Percentiles rank a stretch among this genome's conserved stretches.
Conservation (phyloP, 2,113 vertebrate species). For the Cyanistes caeruleus region DNA sequence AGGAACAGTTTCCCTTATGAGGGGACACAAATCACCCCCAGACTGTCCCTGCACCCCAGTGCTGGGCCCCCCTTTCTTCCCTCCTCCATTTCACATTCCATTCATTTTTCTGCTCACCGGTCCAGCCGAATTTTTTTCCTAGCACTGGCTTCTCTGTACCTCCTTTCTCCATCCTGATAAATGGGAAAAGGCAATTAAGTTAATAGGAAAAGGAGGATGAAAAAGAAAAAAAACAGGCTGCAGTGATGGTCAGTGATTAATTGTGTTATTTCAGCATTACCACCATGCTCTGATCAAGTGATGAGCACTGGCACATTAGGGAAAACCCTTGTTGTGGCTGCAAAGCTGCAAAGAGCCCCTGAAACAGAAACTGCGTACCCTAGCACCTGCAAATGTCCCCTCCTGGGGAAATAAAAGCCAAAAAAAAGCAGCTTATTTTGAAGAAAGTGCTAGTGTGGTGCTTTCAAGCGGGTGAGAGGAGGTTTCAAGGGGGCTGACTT, state of each 20-base stretch:
- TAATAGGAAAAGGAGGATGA: not conserved
- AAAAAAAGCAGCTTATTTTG: not conserved
- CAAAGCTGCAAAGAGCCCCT: not conserved
- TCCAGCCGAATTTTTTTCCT: conserved; percentile 93
- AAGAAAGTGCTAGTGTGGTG: not conserved
- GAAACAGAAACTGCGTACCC: not conserved
- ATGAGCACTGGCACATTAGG: not conserved
- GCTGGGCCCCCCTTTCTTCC: rapidly evolving
- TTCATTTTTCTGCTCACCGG: conserved; percentile 72
- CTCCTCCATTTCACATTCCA: not conserved
- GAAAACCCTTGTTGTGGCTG: not conserved
- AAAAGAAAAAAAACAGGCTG: rapidly evolving
- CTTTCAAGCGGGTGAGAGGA: not conserved
- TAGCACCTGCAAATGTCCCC: not conserved
- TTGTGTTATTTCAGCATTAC: not conserved
- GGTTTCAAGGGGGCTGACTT: rapidly evolving
- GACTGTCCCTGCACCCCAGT: not conserved
- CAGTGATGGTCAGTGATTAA: not conserved
- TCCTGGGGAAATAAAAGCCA: not conserved
- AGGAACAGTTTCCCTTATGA: not conserved
- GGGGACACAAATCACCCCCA: not conserved
- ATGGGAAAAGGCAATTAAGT: not conserved
- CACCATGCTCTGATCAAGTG: not conserved
- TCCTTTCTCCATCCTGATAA: conserved; percentile 88
- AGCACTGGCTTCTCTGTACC: conserved; percentile 90